Evolutionary conservation across 1,140 invertebrate species (phyloP), one percentile per base, ranked within the genome.

Genomic region (Kradibia gibbosae): DNA sequence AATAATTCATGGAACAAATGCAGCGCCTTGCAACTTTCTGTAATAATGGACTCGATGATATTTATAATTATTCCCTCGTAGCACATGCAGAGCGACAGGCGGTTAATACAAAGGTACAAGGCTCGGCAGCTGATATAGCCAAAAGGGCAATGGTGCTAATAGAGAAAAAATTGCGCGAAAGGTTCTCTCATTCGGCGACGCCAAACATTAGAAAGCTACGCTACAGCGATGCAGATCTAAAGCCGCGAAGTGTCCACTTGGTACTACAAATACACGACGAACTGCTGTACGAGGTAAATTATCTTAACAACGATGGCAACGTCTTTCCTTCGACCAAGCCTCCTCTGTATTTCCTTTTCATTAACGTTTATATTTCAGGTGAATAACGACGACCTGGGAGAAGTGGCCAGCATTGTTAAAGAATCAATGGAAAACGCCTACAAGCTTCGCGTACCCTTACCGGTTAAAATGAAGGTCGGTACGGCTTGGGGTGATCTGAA

Each of bases 181-280:
- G 85, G 83, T 92, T 89, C 83, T 82, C 86, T 25, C 13, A 22
- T 53, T 4, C 50, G 22, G 50, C 15, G 50, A 53, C 10, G 4
- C 50, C 5, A 20, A 17, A 80, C 71, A 82, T 82, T 82, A 70
- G 89, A 86, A 83, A 88, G 88, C 82, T 81, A 80, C 88, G 82
- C 86, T 92, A 87, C 88, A 85, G 81, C 67, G 84, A 79, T 78
- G 80, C 50, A n/a, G 84, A 88, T 39, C 50, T 75, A 4, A 76
- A 80, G 67, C 85, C 82, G 53, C 91, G 86, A 78, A 90, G 89
- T 48, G 93, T 93, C 1, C 94, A 93, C 82, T 92, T 99, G 28
- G 93, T 99, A 4, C 91, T 99, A 53, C 97, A 99, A 88, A 92
- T 99, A 83, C 98, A 99, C 88, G 98, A 99, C 92, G 98, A 99